These are phyloP conservation scores for Osmerus mordax DNA, from an alignment of 2,113 vertebrate genomes.

Conservation along the genomic window DNA sequence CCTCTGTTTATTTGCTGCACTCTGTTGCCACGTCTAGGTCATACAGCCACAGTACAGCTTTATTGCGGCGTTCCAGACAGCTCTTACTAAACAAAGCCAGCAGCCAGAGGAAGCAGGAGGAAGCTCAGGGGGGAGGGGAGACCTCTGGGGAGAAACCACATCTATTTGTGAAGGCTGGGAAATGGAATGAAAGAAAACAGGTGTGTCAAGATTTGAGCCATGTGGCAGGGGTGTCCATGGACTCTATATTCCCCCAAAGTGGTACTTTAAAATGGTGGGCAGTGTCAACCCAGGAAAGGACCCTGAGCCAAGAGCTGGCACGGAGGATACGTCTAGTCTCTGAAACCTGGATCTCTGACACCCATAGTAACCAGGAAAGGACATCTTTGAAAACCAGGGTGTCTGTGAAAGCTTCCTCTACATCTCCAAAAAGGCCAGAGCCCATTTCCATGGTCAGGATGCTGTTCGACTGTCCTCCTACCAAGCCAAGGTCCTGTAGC, in stretches of 20 bases:
- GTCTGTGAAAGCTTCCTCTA: slow-evolving; percentile 31
- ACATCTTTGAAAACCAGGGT: slow-evolving; percentile 35
- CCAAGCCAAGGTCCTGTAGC: slow-evolving; percentile 77
- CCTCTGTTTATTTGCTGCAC: slow-evolving; percentile 82
- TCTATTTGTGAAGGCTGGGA: slow-evolving; percentile 12
- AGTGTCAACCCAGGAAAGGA: slow-evolving; percentile 77
- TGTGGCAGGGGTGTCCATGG: slow-evolving; percentile 71
- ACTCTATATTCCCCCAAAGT: slow-evolving; percentile 80
- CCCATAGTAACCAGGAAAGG: slow-evolving; percentile 65
- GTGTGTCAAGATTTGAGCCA: slow-evolving; percentile 55
- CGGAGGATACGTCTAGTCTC: slow-evolving; percentile 83
- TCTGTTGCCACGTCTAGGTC: slow-evolving; percentile 81
- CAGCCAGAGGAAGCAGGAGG: slow-evolving; percentile 65
- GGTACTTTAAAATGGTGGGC: slow-evolving; percentile 88
- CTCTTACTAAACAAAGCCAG: slow-evolving; percentile 79
- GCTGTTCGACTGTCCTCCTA: slow-evolving; percentile 79
- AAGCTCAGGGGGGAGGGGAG: slow-evolving; percentile 52
- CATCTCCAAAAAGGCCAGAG: slow-evolving; percentile 58
- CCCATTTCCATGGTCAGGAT: slow-evolving; percentile 82
- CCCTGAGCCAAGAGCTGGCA: slow-evolving; percentile 82
- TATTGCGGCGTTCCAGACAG: slow-evolving; percentile 82
- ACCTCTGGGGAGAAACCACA: slow-evolving; percentile 21
- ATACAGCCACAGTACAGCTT: slow-evolving; percentile 80
- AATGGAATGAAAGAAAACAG: slow-evolving; percentile 28
- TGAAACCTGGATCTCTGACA: slow-evolving; percentile 86